Evolutionary conservation across 1,140 invertebrate species (phyloP).

Genomic region (Sminthurides bifidus): DNA sequence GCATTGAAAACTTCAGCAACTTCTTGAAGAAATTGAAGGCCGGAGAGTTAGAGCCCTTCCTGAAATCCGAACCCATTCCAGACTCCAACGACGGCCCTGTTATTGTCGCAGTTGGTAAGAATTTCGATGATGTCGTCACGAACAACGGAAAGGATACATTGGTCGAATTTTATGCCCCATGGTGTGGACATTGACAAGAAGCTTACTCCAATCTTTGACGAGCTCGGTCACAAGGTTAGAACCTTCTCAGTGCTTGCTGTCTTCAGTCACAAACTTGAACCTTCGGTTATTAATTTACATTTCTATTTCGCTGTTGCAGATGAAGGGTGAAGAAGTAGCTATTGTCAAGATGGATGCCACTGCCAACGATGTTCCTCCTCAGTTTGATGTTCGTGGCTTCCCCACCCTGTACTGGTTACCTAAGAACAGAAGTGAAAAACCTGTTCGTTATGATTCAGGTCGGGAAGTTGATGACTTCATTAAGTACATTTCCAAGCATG

Average conservation of each 20-base stretch:
- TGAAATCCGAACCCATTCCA: constrained; percentile 92
- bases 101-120: constrained; percentile 87
- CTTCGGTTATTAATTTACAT: too few relatives aligned
- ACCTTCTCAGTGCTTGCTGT: background rate
- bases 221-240: constrained; percentile 75
- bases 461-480: constrained; percentile 90
- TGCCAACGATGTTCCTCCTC: constrained; percentile 90
- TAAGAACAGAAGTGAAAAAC: constrained; percentile 65
- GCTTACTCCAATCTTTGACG: constrained; percentile 83
- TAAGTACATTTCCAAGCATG: constrained; percentile 88
- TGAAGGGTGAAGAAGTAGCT: constrained; percentile 74
- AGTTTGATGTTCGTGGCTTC: constrained; percentile 89
- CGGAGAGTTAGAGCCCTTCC: constrained; percentile 74
- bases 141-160: constrained; percentile 87
- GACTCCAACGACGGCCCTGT: constrained; percentile 71
- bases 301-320: constrained; percentile 37
- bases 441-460: constrained; percentile 89
- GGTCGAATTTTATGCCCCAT: constrained; percentile 96
- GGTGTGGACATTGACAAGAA: constrained; percentile 99
- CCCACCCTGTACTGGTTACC: constrained; percentile 94
- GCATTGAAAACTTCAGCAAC: constrained; percentile 70
- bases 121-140: constrained; percentile 89
- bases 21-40: constrained; percentile 78
- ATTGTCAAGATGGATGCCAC: constrained; percentile 98
- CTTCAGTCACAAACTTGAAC: background rate